Evolutionary conservation across 2,888 invertebrate genomes (phyloP).

Genomic region (Sesia apiformis): DNA sequence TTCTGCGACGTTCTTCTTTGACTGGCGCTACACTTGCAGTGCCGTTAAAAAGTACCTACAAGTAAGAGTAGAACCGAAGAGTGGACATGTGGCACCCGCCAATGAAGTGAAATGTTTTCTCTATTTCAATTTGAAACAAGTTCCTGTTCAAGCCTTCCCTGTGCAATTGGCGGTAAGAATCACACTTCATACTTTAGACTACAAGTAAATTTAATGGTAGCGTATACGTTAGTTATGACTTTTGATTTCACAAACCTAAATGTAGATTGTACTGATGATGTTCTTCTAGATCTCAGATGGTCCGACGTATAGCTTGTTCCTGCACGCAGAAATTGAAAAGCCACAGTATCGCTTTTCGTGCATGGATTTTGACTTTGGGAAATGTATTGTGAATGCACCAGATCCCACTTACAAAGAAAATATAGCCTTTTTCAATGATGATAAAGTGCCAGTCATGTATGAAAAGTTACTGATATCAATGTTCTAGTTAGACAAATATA

Average conservation of each 20-base stretch:
- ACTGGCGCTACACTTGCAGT: constrained; percentile 44
- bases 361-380: constrained; percentile 77
- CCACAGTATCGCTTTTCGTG: constrained; percentile 77
- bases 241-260: too few relatives aligned
- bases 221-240: too few relatives aligned
- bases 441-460: constrained; percentile 44
- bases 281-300: constrained; percentile 77
- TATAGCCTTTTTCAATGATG: constrained; percentile 46
- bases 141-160: constrained; percentile 54
- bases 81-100: constrained; percentile 47
- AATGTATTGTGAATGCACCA: constrained; percentile 75
- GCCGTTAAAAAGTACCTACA: constrained; percentile 52
- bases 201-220: too few relatives aligned
- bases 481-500: not conserved
- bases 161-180: constrained; percentile 40
- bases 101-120: constrained; percentile 41
- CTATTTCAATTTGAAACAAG: constrained; percentile 47
- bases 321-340: constrained; percentile 74
- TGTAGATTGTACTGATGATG: not conserved
- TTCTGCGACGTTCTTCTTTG: constrained; percentile 57
- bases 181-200: too few relatives aligned
- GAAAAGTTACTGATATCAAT: constrained; percentile 3
- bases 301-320: constrained; percentile 73
- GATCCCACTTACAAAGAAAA: constrained; percentile 58
- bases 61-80: constrained; percentile 44